phyloP scores from a whole-genome alignment of 2,113 vertebrate genomes.

The Limnothrissa miodon region DNA sequence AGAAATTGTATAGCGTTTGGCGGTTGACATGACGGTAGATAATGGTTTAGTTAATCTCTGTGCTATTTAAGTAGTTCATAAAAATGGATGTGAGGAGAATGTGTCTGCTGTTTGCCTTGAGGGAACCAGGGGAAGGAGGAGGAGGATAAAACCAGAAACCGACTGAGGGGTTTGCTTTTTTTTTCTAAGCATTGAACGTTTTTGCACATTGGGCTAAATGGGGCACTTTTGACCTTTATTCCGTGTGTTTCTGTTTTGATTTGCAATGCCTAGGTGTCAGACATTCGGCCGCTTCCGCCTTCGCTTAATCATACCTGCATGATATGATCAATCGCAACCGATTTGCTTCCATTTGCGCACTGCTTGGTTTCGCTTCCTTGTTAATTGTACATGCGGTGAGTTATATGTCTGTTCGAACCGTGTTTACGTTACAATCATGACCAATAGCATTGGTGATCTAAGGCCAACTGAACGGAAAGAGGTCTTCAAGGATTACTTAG shows the following conservation, averaged over 20 bases:
- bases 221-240: neutral
- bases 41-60: neutral
- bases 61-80: neutral
- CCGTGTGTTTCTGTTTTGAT: neutral
- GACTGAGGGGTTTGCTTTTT: neutral
- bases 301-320: slow-evolving; percentile 2
- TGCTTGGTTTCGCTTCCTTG: slow-evolving; percentile 49
- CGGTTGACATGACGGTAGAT: neutral
- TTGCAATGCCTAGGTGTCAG: slow-evolving; percentile 55
- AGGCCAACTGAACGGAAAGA: slow-evolving; percentile 35
- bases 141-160: neutral
- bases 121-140: neutral
- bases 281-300: slow-evolving; percentile 37
- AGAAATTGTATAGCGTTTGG: neutral
- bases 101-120: neutral
- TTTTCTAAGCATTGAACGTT: neutral
- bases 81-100: neutral
- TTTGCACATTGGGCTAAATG: neutral
- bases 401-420: neutral
- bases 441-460: slow-evolving; percentile 42
- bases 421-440: slow-evolving; percentile 48
- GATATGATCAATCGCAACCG: slow-evolving; percentile 1
- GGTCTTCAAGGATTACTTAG: slow-evolving; percentile 50
- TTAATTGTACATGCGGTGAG: neutral
- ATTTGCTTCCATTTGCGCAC: slow-evolving; percentile 20